These are phyloP conservation scores for Holocentrus rufus DNA, from an alignment of 2,797 vertebrate species.

Conservation along the genomic window DNA sequence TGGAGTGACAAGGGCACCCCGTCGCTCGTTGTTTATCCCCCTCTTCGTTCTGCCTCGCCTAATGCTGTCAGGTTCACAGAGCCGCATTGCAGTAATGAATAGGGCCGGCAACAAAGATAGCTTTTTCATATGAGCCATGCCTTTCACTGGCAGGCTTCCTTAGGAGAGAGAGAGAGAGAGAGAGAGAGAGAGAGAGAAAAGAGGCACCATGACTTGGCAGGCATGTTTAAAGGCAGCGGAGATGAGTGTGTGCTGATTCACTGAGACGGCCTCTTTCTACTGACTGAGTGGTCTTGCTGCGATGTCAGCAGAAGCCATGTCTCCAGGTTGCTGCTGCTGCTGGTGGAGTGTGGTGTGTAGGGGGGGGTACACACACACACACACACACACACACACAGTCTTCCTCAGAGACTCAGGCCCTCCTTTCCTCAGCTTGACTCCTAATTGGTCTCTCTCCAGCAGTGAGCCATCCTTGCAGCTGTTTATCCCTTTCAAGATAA, in stretches of 20 bases:
- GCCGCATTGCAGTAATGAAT: slow-evolving; percentile 61
- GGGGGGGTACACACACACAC: not conserved
- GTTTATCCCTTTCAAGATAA: slow-evolving; percentile 60
- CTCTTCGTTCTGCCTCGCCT: slow-evolving; percentile 5
- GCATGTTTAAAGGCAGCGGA: slow-evolving; percentile 53
- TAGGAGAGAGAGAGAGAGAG: too few relatives aligned
- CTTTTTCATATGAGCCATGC: slow-evolving; percentile 43
- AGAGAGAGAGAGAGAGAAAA: too few relatives aligned
- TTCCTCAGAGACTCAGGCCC: slow-evolving; percentile 36
- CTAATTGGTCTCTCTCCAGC: slow-evolving; percentile 61
- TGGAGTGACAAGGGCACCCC: slow-evolving; percentile 24
- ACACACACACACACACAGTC: not conserved
- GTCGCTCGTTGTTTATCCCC: not conserved
- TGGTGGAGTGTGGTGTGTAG: slow-evolving; percentile 22
- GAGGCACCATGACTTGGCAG: slow-evolving; percentile 58
- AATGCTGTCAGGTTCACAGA: not conserved
- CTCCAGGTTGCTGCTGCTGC: slow-evolving; percentile 48
- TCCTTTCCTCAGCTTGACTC: slow-evolving; percentile 52
- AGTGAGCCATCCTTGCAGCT: slow-evolving; percentile 50
- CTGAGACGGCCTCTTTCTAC: slow-evolving; percentile 45
- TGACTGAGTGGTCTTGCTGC: slow-evolving; percentile 48
- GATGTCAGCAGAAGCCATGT: slow-evolving; percentile 56
- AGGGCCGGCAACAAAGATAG: slow-evolving; percentile 47
- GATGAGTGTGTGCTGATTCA: slow-evolving; percentile 67
- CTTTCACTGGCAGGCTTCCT: slow-evolving; percentile 51